A percentile compares a stretch with the other conserved stretches of the same genome.
phyloP scores from a whole-genome alignment of 2,797 vertebrate species.

The Apogon hyalosoma region DNA sequence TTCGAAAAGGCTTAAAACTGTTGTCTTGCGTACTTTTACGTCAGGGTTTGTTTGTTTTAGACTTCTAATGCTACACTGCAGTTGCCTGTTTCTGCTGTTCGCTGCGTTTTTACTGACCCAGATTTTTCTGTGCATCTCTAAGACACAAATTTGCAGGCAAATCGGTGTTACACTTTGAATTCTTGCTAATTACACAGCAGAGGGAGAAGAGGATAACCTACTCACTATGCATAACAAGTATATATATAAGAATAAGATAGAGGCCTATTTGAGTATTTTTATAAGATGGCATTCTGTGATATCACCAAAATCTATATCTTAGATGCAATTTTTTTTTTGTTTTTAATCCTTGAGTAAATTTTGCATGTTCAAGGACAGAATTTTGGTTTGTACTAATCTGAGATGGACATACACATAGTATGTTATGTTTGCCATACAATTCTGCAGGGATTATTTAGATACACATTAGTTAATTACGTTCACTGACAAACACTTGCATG shows the following conservation, averaged over 20 bases:
- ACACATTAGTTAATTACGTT: background rate
- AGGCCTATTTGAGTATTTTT: background rate
- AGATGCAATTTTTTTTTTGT: conserved; percentile 20
- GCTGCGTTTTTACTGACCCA: conserved; percentile 48
- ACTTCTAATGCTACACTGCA: conserved; percentile 27
- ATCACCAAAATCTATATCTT: background rate
- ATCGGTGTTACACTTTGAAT: conserved; percentile 12
- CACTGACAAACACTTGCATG: background rate
- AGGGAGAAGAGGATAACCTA: background rate
- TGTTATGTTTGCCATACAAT: conserved; percentile 8
- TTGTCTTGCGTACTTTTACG: conserved; percentile 26
- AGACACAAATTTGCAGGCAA: conserved; percentile 1
- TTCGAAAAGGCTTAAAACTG: conserved; percentile 32
- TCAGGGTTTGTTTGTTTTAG: conserved; percentile 24
- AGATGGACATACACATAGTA: conserved; percentile 5
- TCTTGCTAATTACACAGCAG: conserved; percentile 4
- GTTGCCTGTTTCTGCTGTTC: conserved; percentile 40
- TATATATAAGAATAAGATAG: conserved; percentile 2
- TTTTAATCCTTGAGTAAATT: background rate
- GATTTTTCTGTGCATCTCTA: conserved; percentile 23
- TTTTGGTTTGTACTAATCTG: conserved; percentile 17
- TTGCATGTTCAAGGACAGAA: background rate
- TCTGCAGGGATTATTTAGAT: conserved; percentile 50
- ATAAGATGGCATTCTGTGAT: background rate
- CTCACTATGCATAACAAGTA: conserved; percentile 28